These are phyloP conservation scores for Peromyscus melanophrys DNA, from an alignment of 2,797 vertebrate genomes.

Conservation along the genomic window DNA sequence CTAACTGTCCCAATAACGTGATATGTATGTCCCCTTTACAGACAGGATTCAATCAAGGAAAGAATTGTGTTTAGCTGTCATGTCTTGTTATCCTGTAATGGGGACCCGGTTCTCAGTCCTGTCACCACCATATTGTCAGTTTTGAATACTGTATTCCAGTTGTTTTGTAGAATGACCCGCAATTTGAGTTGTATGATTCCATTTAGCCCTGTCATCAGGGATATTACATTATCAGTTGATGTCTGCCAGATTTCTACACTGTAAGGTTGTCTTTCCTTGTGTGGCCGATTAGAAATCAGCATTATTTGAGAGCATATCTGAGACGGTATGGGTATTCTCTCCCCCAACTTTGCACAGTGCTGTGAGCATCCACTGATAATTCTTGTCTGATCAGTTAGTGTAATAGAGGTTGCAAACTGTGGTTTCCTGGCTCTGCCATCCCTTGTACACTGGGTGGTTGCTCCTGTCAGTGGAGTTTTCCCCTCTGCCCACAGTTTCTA, in stretches of 20 bases:
- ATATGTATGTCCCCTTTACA: not conserved
- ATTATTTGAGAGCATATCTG: constrained; percentile 1
- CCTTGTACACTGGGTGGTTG: not conserved
- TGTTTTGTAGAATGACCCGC: constrained; percentile 7
- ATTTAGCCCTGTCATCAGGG: not conserved
- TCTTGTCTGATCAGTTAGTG: not conserved
- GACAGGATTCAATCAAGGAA: not conserved
- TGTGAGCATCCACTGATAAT: not conserved
- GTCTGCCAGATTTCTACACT: not conserved
- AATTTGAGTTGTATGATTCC: not conserved
- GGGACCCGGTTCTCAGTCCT: constrained; percentile 1
- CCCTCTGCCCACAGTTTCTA: not conserved
- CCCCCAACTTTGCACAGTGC: not conserved
- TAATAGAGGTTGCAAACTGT: not conserved
- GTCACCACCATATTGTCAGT: not conserved
- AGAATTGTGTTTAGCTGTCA: not conserved
- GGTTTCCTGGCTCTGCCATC: not conserved
- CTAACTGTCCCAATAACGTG: not conserved
- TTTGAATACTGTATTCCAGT: constrained; percentile 39
- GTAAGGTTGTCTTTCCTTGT: not conserved
- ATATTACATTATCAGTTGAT: not conserved
- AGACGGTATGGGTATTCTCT: not conserved
- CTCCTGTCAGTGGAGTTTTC: not conserved
- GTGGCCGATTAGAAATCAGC: constrained; percentile 6
- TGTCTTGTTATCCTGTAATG: not conserved